These are phyloP conservation scores for Eutrigla gurnardus DNA, from an alignment of 2,797 vertebrate species.

Conservation along the genomic window DNA sequence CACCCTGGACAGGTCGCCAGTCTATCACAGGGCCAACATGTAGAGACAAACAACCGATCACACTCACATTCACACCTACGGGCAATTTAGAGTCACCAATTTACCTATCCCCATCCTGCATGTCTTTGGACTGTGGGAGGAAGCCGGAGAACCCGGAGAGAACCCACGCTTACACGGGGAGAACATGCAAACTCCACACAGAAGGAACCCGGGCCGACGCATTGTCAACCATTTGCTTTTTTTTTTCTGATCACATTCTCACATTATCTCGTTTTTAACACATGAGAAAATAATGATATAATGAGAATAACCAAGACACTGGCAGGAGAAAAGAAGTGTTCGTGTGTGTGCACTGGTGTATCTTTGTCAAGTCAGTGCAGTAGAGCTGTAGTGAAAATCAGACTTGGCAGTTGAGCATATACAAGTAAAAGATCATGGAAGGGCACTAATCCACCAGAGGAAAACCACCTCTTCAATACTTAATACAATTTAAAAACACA, in stretches of 20 bases:
- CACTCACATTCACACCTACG: too few species aligned
- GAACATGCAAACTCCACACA: too few species aligned
- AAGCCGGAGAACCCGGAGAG: too few species aligned
- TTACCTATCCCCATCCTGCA: too few species aligned
- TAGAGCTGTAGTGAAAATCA: conserved; percentile 47
- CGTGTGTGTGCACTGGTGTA: not conserved
- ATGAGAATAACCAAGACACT: not conserved
- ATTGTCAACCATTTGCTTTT: not conserved
- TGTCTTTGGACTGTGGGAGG: too few species aligned
- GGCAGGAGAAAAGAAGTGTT: not conserved
- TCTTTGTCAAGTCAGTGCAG: conserved; percentile 37
- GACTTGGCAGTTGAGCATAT: conserved; percentile 62
- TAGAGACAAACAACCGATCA: too few species aligned
- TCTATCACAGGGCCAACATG: too few species aligned
- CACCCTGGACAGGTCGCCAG: too few species aligned
- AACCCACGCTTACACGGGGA: too few species aligned
- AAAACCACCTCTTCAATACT: conserved; percentile 70
- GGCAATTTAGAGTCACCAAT: too few species aligned
- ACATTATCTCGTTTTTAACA: not conserved
- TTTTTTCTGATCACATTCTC: not conserved
- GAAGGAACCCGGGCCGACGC: too few species aligned
- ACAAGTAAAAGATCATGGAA: conserved; percentile 57
- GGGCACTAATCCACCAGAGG: conserved; percentile 57
- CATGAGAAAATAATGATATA: not conserved
- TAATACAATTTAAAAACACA: conserved; percentile 74